Base-by-base conservation (phyloP, 2,113 vertebrate genomes). In the Silurus meridionalis region DNA sequence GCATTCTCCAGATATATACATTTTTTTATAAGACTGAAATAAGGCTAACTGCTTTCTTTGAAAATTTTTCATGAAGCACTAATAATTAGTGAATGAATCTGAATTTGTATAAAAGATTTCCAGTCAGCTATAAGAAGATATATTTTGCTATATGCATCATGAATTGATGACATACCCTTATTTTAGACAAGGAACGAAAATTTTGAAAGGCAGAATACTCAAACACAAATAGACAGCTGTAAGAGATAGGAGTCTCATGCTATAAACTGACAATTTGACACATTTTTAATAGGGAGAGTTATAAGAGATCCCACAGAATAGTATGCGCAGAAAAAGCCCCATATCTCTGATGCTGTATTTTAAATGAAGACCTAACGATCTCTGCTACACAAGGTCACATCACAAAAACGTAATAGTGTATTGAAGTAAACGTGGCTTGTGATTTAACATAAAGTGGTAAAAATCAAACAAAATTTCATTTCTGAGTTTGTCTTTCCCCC, bases 351-450 rank as follows among this genome's bases (percentile, higher is more conserved):
- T 72, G 5, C 52, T 21, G 53, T 8, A 11, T 55, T 15, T 48
- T 11, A 63, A 15, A 75, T 57, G 48, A 84, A 46, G 58, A 75
- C n/a, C 6, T n/a, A 85, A 11, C 17, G 15, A 78, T 52, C 60
- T 69, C 82, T 71, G 66, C 66, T 71, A 72, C 28, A 71, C 60
- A 64, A 28, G 50, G 58, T 88, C 87, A 77, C 61, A 60, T 87
- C 85, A 85, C 50, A 75, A 80, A 74, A 71, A 69, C 82, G 46
- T 63, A n/a, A 71, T 91, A 91, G 91, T 90, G 92, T 92, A 91
- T 86, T 6, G 85, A 77, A 88, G 69, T 66, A 69, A 81, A 79
- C 81, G 3, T 72, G 19, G 58, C 57, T 80, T 80, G 55, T 0
- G 15, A 46, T 61, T 21, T 21, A 61, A 46, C 75, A 46, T 17